Evolutionary conservation across 2,797 vertebrate species (phyloP).

Genomic region (Leucoraja ocellata): DNA sequence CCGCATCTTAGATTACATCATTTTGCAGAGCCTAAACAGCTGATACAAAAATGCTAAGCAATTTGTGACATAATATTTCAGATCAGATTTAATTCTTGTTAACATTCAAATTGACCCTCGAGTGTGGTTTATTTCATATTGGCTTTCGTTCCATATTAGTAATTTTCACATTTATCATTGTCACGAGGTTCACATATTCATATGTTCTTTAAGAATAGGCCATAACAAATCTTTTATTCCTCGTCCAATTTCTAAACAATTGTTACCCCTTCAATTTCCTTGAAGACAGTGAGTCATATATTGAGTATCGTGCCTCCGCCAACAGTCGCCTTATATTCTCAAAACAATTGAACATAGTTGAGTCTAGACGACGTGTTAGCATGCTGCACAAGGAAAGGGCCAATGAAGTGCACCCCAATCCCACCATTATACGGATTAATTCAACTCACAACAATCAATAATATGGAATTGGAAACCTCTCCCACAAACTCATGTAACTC

Average conservation of each 20-base stretch:
- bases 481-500: not conserved
- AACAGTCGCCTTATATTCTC: not conserved
- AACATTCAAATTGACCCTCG: not conserved
- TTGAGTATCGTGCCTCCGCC: not conserved
- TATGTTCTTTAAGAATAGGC: constrained; percentile 2
- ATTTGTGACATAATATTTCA: not conserved
- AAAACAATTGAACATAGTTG: not conserved
- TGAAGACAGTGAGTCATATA: not conserved
- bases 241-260: not conserved
- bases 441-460: not conserved
- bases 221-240: not conserved
- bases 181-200: not conserved
- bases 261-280: not conserved
- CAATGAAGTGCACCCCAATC: not conserved
- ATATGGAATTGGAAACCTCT: not conserved
- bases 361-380: constrained; percentile 8
- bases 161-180: not conserved
- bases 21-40: not conserved
- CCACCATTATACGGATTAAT: not conserved
- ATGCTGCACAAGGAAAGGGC: not conserved
- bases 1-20: not conserved
- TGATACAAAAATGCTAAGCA: not conserved
- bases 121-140: not conserved
- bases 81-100: not conserved
- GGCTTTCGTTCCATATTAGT: not conserved